Conservation (phyloP, 1,140 invertebrate genomes). For the Oreohelix idahoensis region DNA sequence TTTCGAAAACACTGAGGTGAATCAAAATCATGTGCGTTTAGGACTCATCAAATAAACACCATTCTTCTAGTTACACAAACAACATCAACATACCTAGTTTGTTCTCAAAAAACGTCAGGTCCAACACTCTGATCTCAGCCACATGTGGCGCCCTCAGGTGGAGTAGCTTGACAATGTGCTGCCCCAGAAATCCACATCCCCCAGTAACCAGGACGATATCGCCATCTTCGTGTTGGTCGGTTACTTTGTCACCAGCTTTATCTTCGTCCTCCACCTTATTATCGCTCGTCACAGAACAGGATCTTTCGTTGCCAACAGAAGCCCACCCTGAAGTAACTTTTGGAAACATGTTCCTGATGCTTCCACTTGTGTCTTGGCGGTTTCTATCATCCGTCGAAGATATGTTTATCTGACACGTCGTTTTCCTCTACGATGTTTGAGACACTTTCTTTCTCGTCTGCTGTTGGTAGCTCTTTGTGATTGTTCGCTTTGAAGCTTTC, state of each 20-base stretch:
- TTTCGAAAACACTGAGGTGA: too few species aligned
- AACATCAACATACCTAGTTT: conserved; percentile 49
- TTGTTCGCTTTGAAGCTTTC: too few species aligned
- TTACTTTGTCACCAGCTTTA: not conserved
- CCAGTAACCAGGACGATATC: conserved; percentile 73
- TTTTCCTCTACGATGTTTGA: too few species aligned
- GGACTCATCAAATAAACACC: too few species aligned
- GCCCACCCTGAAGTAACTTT: not conserved
- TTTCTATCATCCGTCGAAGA: too few species aligned
- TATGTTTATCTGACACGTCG: too few species aligned
- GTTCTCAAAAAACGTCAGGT: conserved; percentile 75
- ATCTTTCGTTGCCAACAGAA: not conserved
- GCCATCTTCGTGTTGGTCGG: not conserved
- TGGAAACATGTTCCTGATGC: not conserved
- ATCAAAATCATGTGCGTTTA: too few species aligned
- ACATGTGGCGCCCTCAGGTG: conserved; percentile 75
- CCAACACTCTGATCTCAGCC: conserved; percentile 78
- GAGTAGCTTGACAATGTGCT: conserved; percentile 78
- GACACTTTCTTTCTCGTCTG: too few species aligned
- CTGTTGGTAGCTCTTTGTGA: too few species aligned
- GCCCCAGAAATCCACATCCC: conserved; percentile 80
- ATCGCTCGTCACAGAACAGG: not conserved
- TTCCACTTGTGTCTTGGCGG: too few species aligned
- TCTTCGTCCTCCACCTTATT: not conserved
- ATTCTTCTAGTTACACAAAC: too few species aligned